A percentile compares a stretch with the other conserved stretches of the same genome.
These are phyloP conservation scores for Polypedilum pembai DNA, from an alignment of 1,140 invertebrate genomes.

Conservation along the genomic window DNA sequence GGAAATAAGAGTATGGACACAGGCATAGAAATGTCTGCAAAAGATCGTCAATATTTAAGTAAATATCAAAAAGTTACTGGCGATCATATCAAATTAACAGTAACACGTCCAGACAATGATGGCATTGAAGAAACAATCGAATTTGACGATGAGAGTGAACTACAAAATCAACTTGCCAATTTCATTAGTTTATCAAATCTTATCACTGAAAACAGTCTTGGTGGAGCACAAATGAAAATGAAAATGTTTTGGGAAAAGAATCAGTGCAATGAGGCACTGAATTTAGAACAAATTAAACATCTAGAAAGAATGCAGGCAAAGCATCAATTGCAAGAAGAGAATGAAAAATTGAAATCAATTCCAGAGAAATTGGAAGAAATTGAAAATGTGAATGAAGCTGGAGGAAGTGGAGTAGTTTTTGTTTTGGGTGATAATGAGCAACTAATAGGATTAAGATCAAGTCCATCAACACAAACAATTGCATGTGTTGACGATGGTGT, in stretches of 20 bases:
- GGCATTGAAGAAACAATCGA: conserved; percentile 26
- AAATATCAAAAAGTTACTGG: conserved; percentile 29
- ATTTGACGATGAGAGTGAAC: conserved; percentile 33
- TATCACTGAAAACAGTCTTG: conserved; percentile 43
- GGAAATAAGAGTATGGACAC: conserved; percentile 43
- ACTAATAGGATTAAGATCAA: conserved; percentile 47
- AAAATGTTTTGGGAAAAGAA: conserved; percentile 39
- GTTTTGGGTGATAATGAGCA: conserved; percentile 68
- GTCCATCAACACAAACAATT: conserved; percentile 35
- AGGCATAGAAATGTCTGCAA: conserved; percentile 40
- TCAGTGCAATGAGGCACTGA: conserved; percentile 40
- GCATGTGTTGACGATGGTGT: not conserved
- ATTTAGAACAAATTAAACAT: conserved; percentile 40
- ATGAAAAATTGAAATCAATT: conserved; percentile 28
- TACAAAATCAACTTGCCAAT: conserved; percentile 24
- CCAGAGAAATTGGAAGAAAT: not conserved
- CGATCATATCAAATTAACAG: conserved; percentile 39
- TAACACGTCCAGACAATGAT: conserved; percentile 40
- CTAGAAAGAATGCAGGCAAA: conserved; percentile 38
- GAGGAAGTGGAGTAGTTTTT: conserved; percentile 54
- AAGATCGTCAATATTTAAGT: conserved; percentile 33
- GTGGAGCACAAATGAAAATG: conserved; percentile 36
- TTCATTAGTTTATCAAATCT: conserved; percentile 39
- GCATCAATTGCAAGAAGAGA: conserved; percentile 33
- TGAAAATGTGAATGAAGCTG: conserved; percentile 32